These are phyloP conservation scores for Connochaetes taurinus DNA, from an alignment of 2,113 vertebrate genomes.

Conservation along the genomic window DNA sequence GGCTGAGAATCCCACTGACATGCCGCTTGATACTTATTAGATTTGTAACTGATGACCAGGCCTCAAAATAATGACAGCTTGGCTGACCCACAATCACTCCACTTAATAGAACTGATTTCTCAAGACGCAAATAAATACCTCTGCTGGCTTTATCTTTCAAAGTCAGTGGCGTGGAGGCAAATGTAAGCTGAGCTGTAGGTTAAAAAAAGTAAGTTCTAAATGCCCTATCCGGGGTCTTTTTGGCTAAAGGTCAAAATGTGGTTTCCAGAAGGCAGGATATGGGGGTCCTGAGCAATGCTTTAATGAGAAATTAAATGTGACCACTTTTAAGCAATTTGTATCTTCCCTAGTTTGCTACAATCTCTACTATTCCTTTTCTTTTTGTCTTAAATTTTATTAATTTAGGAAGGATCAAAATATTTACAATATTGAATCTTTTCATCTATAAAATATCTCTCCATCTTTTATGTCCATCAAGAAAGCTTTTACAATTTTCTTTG, in stretches of 20 bases:
- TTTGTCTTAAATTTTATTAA: not conserved
- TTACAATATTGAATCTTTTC: not conserved
- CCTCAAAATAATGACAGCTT: conserved; percentile 73
- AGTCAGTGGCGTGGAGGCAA: not conserved
- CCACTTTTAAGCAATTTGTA: not conserved
- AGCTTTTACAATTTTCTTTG: not conserved
- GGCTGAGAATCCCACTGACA: not conserved
- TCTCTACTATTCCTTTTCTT: not conserved
- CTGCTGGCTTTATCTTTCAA: conserved; percentile 27
- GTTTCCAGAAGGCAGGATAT: not conserved
- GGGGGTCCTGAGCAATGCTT: not conserved
- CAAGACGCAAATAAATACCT: conserved; percentile 26
- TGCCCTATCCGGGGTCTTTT: not conserved
- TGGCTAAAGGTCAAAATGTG: not conserved
- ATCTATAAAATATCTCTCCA: not conserved
- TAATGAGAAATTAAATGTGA: not conserved
- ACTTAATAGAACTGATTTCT: conserved; percentile 14
- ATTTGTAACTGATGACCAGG: conserved; percentile 68
- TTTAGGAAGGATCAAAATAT: not conserved
- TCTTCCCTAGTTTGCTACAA: not conserved
- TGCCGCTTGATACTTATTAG: conserved; percentile 61
- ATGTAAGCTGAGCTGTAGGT: not conserved
- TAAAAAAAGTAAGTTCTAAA: not conserved
- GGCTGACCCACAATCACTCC: conserved; percentile 36
- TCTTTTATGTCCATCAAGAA: not conserved